Evolutionary conservation across 2,888 invertebrate species (phyloP).

Genomic region (Ennomos fuscantarius): DNA sequence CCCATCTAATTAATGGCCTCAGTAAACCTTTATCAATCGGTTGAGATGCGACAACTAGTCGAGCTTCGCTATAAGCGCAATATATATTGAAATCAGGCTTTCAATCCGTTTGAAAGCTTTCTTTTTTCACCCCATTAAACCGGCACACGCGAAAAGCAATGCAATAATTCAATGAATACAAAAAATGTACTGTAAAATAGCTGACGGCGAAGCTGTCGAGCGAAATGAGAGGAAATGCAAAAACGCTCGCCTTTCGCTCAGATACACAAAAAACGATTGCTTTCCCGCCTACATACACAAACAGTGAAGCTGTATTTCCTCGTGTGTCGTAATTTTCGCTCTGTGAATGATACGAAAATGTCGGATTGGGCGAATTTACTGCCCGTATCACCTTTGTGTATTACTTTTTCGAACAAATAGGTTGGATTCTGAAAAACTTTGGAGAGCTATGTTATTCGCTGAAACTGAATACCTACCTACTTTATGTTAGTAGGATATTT

Average conservation of each 20-base stretch:
- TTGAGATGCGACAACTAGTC: too few relatives aligned
- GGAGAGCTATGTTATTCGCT: too few relatives aligned
- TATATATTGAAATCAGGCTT: neutral
- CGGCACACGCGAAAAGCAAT: constrained; percentile 1
- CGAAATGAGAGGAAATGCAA: constrained; percentile 9
- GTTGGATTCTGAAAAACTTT: constrained; percentile 1
- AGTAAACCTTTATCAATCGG: too few relatives aligned
- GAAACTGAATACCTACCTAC: too few relatives aligned
- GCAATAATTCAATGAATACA: constrained; percentile 1
- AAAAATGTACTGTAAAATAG: neutral
- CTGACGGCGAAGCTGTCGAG: neutral
- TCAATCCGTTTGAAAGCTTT: too few relatives aligned
- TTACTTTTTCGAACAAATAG: neutral
- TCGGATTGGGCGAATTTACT: constrained; percentile 3
- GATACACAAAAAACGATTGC: neutral
- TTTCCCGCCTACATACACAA: neutral
- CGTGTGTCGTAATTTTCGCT: constrained; percentile 8
- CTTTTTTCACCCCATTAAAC: too few relatives aligned
- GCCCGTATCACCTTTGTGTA: constrained; percentile 3
- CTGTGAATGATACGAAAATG: constrained; percentile 1
- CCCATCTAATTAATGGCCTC: too few relatives aligned
- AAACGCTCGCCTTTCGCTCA: constrained; percentile 7
- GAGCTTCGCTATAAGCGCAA: neutral
- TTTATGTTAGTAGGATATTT: too few relatives aligned
- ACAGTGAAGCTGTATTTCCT: neutral